Percentiles rank a stretch among this genome's conserved stretches.
Conservation (phyloP, 2,113 vertebrate genomes). For the Dicaeum eximium region DNA sequence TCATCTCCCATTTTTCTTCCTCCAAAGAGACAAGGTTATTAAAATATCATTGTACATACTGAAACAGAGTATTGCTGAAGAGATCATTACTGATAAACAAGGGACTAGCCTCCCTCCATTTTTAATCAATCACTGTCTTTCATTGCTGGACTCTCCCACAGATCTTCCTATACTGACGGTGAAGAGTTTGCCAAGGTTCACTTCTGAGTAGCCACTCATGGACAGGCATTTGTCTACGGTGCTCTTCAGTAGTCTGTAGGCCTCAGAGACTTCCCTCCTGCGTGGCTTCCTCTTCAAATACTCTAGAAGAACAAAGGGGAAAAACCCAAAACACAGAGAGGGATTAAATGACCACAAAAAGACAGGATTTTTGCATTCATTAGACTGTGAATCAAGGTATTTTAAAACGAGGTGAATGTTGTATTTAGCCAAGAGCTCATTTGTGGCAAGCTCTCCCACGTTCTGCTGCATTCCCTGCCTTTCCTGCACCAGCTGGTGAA, state of each 20-base stretch:
- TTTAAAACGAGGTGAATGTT: background rate
- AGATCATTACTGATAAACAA: background rate
- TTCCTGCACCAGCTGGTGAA: background rate
- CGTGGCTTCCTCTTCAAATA: conserved; percentile 45
- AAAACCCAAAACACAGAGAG: background rate
- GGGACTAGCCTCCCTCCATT: background rate
- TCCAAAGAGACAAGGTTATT: background rate
- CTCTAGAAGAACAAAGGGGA: conserved; percentile 51
- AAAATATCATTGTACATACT: background rate
- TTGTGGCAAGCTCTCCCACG: background rate
- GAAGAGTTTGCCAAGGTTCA: conserved; percentile 93
- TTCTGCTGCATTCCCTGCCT: background rate
- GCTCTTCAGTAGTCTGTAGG: conserved; percentile 84
- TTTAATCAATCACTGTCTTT: background rate
- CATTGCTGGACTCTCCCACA: background rate
- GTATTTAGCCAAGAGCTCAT: background rate
- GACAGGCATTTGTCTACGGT: conserved; percentile 82
- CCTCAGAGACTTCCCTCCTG: conserved; percentile 34
- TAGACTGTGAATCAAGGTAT: background rate
- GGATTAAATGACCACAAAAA: background rate
- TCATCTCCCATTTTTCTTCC: background rate
- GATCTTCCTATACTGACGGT: conserved; percentile 24
- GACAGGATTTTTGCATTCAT: background rate
- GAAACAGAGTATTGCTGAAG: background rate
- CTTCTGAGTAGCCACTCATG: conserved; percentile 88